phyloP scores from a whole-genome alignment of 2,888 invertebrate genomes.

The Protonemura montana region DNA sequence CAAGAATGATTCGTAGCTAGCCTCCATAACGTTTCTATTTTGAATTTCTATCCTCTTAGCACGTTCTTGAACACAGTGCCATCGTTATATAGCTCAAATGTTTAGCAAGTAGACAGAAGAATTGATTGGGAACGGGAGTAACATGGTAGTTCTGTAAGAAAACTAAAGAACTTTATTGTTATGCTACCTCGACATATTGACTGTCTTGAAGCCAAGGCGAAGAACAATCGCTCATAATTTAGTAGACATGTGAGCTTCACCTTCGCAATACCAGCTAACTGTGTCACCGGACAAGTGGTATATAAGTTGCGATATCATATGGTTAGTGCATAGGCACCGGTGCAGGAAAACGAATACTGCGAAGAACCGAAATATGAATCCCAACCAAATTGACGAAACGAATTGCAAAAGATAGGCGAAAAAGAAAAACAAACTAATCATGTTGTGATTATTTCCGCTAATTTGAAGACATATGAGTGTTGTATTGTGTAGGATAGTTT shows the following conservation, averaged over 20 bases:
- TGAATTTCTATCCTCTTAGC: no score
- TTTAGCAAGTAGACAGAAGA: constrained; percentile 39
- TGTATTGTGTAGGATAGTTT: not conserved
- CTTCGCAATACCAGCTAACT: not conserved
- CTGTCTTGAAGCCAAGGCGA: not conserved
- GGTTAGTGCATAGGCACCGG: no score
- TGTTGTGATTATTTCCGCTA: not conserved
- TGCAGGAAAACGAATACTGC: no score
- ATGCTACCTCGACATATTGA: not conserved
- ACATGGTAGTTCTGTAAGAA: not conserved
- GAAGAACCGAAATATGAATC: no score
- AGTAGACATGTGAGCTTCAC: not conserved
- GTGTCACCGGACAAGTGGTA: not conserved
- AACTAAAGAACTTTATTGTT: not conserved
- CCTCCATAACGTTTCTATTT: not conserved
- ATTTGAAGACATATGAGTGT: not conserved
- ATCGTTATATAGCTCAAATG: constrained; percentile 20
- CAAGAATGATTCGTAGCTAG: no score
- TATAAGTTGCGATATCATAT: not conserved
- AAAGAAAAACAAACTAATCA: not conserved
- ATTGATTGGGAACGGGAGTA: not conserved
- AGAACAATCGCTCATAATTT: not conserved
- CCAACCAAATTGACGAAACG: no score
- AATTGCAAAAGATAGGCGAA: not conserved
- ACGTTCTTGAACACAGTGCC: no score